Evolutionary conservation across 2,888 invertebrate species (phyloP).

Genomic region (Andrena chrysosceles): DNA sequence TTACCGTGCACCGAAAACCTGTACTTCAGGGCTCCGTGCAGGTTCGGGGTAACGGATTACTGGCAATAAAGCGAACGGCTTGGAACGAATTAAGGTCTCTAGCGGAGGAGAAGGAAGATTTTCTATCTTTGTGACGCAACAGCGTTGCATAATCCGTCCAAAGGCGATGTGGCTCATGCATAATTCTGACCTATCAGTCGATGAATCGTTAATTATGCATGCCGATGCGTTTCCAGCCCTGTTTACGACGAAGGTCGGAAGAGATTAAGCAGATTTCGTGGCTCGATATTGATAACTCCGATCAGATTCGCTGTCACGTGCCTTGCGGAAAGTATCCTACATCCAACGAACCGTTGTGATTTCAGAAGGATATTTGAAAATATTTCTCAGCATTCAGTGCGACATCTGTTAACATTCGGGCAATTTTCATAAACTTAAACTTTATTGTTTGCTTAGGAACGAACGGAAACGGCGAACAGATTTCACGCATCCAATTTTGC

Average conservation of each 20-base stretch:
- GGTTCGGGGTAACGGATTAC: conserved; percentile 5
- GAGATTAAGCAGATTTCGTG: conserved; percentile 55
- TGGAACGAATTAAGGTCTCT: conserved; percentile 5
- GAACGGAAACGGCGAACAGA: too few relatives aligned
- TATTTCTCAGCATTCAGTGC: too few relatives aligned
- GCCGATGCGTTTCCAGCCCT: conserved; percentile 46
- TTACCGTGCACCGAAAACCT: neutral
- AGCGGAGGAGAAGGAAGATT: neutral
- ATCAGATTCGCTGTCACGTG: conserved; percentile 62
- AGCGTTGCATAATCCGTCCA: conserved; percentile 15
- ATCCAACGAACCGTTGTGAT: neutral
- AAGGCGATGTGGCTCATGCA: conserved; percentile 49
- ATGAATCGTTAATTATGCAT: conserved; percentile 55
- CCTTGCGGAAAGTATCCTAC: conserved; percentile 40
- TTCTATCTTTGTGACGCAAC: neutral
- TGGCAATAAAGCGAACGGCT: neutral
- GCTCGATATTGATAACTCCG: conserved; percentile 58
- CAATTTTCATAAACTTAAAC: too few relatives aligned
- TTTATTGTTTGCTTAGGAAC: too few relatives aligned
- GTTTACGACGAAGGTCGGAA: conserved; percentile 59
- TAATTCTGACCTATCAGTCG: conserved; percentile 33
- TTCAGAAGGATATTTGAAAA: too few relatives aligned
- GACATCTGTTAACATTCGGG: too few relatives aligned
- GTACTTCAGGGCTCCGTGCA: neutral
- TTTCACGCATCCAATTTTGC: too few relatives aligned